Evolutionary conservation across 2,797 vertebrate genomes (phyloP).

Genomic region (Champsocephalus gunnari): DNA sequence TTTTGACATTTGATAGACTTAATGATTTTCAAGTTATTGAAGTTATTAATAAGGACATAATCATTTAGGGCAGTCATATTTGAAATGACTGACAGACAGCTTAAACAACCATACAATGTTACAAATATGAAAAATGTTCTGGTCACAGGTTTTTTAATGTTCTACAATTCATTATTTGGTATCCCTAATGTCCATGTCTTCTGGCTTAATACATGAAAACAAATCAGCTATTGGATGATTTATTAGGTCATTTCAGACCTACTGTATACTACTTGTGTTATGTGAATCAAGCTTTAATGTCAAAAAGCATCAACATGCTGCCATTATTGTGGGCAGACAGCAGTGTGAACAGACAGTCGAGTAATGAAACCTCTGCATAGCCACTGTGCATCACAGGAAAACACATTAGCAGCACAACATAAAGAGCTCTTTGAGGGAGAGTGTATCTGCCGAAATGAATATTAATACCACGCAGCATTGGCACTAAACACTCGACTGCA

Average conservation of each 20-base stretch:
- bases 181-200: not conserved
- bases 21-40: not conserved
- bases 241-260: not conserved
- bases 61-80: not conserved
- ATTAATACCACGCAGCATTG: slow-evolving; percentile 61
- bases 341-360: slow-evolving; percentile 15
- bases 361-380: slow-evolving; percentile 17
- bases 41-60: not conserved
- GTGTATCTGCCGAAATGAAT: slow-evolving; percentile 59
- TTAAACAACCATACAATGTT: not conserved
- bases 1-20: not conserved
- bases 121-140: not conserved
- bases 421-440: slow-evolving; percentile 26
- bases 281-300: not conserved
- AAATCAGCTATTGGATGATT: not conserved
- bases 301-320: slow-evolving; percentile 3
- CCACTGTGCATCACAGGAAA: slow-evolving; percentile 37
- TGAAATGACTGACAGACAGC: not conserved
- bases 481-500: slow-evolving; percentile 52
- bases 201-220: not conserved
- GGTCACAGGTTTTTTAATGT: not conserved
- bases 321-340: slow-evolving; percentile 14
- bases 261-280: not conserved
- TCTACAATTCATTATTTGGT: not conserved
- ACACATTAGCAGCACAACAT: slow-evolving; percentile 46